phyloP scores from a whole-genome alignment of 2,888 invertebrate genomes.

The Halocaridina rubra region DNA sequence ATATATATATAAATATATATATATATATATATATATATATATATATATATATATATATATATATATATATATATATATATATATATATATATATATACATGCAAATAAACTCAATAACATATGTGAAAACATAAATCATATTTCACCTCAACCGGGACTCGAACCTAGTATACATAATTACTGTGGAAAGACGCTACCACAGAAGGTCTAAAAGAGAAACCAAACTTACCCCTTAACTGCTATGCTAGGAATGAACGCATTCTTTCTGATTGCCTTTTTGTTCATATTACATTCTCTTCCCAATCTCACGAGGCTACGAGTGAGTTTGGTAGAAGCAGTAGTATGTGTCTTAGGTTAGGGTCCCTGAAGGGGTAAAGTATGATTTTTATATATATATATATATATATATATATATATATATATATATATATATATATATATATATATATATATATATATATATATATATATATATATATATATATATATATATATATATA shows the following conservation, averaged over 20 bases:
- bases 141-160: too few species aligned
- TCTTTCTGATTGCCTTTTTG: too few species aligned
- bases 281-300: too few species aligned
- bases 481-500: slow-evolving; percentile 11
- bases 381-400: neutral
- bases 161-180: neutral
- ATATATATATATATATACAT: neutral
- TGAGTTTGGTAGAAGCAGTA: too few species aligned
- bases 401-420: neutral
- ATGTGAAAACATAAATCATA: neutral
- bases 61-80: neutral
- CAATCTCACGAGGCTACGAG: too few species aligned
- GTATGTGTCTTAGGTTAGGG: too few species aligned
- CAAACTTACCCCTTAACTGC: too few species aligned
- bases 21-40: neutral
- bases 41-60: neutral
- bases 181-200: neutral
- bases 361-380: neutral
- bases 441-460: slow-evolving; percentile 14
- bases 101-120: neutral
- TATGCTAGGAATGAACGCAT: too few species aligned
- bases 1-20: neutral
- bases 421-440: neutral
- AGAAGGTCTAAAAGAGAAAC: neutral
- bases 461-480: slow-evolving; percentile 14